These are phyloP conservation scores for Muricea muricata DNA, from an alignment of 92 coral and sea anemone species.

Conservation along the genomic window DNA sequence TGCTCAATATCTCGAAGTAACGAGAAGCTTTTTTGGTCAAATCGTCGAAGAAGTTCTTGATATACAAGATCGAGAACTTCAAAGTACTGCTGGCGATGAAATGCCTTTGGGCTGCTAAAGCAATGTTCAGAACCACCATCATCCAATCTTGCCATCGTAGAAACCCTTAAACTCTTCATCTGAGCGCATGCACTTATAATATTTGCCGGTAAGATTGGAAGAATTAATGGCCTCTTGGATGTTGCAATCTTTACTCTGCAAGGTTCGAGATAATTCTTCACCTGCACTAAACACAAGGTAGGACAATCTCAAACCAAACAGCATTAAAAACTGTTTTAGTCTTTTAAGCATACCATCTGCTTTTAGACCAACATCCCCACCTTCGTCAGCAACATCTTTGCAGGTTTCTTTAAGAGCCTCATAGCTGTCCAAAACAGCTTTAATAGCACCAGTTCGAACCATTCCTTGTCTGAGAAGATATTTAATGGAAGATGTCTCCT, in stretches of 20 bases:
- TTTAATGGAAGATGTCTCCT: no score
- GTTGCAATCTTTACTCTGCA: slow-evolving; percentile 44
- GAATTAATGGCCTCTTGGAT: slow-evolving; percentile 50
- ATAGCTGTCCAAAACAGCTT: slow-evolving; percentile 20
- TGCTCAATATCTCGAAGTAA: slow-evolving; percentile 48
- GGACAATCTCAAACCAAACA: slow-evolving; percentile 34
- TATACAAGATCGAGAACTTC: no score
- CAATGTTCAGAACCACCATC: slow-evolving; percentile 41
- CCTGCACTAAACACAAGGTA: slow-evolving; percentile 37
- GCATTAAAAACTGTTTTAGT: slow-evolving; percentile 7
- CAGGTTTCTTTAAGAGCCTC: slow-evolving; percentile 30
- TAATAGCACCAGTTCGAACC: slow-evolving; percentile 19
- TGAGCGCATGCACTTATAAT: slow-evolving; percentile 36
- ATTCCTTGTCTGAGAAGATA: slow-evolving; percentile 45
- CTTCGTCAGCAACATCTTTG: no score
- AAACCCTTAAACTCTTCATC: no score
- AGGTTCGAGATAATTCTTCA: slow-evolving; percentile 33
- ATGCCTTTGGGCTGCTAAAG: no score
- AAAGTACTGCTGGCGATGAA: no score
- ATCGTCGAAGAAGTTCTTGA: slow-evolving; percentile 61
- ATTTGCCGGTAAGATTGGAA: slow-evolving; percentile 31
- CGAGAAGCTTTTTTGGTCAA: slow-evolving; percentile 60
- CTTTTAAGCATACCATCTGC: slow-evolving; percentile 13
- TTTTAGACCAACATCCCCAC: slow-evolving; percentile 30
- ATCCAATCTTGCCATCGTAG: slow-evolving; percentile 57